Base-by-base conservation (phyloP, 2,888 invertebrate genomes). In the Busseola fusca region DNA sequence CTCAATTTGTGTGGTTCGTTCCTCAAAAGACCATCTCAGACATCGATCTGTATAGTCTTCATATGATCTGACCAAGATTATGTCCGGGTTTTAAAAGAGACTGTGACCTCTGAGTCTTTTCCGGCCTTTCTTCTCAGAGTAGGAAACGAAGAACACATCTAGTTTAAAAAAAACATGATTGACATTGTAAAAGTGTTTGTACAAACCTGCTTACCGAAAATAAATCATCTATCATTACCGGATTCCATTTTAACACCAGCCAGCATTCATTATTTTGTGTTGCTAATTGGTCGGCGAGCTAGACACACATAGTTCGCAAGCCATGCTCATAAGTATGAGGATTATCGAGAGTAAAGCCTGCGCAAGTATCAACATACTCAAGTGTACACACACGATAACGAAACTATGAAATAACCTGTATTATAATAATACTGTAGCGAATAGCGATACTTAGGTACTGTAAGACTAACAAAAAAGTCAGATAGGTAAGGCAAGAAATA, bases 331-430 rank as follows among this genome's bases (percentile, higher is more conserved):
- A 54, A 50, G 45, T 62, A 73, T 25, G n/a, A 40, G 72, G 67
- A 81, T 81, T 81, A 77, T 67, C 77, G 63, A 70, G 66, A 67
- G 34, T 69, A 72, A 78, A 78, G 56, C 78, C 66, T 42, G 50
- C 34, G 48, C 56, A 56, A 62, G 62, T 65, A 50, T 50, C 67
- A 76, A 81, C 76, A 66, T 40, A 27, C 40, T 25, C 27, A 42
- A 59, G 42, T 64, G 40, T 60, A 69, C 56, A 81, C 64, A 65
- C 45, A 57, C 59, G 78, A 82, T 72, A 68, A 68, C 62, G 58
- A 66, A 18, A 59, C 16, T 50, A 78, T 78, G 69, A 81, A 77
- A 68, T 68, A 70, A 77, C 72, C 10, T 56, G 56, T 72, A 56
- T 34, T 56, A 14, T 64, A 54, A n/a, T 59, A 42, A 69, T 69